Evolutionary conservation across 2,888 invertebrate species (phyloP), one percentile per base, ranked within the genome.

Genomic region (Limnephilus auricula): DNA sequence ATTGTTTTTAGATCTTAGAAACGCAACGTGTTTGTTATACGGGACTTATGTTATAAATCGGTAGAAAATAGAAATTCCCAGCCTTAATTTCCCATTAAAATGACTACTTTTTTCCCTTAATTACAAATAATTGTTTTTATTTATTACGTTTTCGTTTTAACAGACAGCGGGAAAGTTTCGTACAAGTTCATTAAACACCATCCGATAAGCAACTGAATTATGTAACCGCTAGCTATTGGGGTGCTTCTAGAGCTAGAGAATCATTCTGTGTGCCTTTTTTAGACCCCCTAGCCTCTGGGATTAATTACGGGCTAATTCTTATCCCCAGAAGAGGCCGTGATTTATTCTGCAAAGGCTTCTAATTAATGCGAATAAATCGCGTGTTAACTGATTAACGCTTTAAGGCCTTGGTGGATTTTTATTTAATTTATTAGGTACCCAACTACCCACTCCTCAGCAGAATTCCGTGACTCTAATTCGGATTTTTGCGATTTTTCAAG

Each of bases 281-380:
- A 13, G 30, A 25, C 13, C 10, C 40, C 40, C n/a, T n/a, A 25
- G n/a, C 30, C 13, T 45, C n/a, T n/a, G 40, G 85, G 85, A 85
- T 85, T 85, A 85, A 85, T 88, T 88, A 88, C 87, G 78, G 87
- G 34, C 87, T 88, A 88, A 88, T 88, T 88, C 79, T 88, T 88
- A 88, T 32, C 87, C 87, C 31, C 34, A 78, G 32, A 32, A 78
- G 32, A 40, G 65, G 30, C 15, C 34, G 79, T 88, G 87, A 88
- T 88, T 88, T 78, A 88, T 88, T 78, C n/a, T 37, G 34, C 31
- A 15, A 65, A 78, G 78, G 87, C 15, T 31, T 78, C 32, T 88
- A 37, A 88, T 88, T 88, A 78, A 88, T 88, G 87, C 37, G 79
- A 88, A 88, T 88, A 78, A 79, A 88, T 88, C 31, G 87, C 78